Percentiles rank a stretch among this genome's conserved stretches.
Conservation (phyloP, 2,888 invertebrate species). For the Cheilosia soror region DNA sequence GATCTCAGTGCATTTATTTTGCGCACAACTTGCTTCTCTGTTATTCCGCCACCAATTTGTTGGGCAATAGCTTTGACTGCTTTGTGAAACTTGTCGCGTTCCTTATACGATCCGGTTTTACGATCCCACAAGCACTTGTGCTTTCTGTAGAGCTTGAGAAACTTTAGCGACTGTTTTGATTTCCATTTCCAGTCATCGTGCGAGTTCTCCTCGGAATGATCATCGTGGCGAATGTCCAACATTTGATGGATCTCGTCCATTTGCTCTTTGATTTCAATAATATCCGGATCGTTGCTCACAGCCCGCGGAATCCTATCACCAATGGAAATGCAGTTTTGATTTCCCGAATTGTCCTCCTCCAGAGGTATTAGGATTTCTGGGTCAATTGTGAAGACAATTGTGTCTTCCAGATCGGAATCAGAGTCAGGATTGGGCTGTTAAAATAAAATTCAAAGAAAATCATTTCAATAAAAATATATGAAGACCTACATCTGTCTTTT, state of each 20-base stretch:
- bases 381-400: slow-evolving; percentile 77
- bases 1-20: slow-evolving; percentile 62
- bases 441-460: slow-evolving; percentile 5
- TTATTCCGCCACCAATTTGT: slow-evolving; percentile 32
- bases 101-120: slow-evolving; percentile 24
- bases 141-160: slow-evolving; percentile 47
- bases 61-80: slow-evolving; percentile 43
- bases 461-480: neutral
- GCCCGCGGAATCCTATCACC: slow-evolving; percentile 14
- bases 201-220: neutral
- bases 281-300: slow-evolving; percentile 7
- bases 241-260: slow-evolving; percentile 70
- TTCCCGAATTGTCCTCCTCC: slow-evolving; percentile 70
- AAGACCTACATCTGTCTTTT: slow-evolving; percentile 49
- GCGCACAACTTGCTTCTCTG: slow-evolving; percentile 53
- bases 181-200: slow-evolving; percentile 48
- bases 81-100: slow-evolving; percentile 11
- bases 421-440: slow-evolving; percentile 69
- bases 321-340: slow-evolving; percentile 67
- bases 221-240: slow-evolving; percentile 41
- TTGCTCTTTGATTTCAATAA: slow-evolving; percentile 57
- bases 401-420: slow-evolving; percentile 77
- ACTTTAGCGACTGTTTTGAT: slow-evolving; percentile 40
- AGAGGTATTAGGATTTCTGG: slow-evolving; percentile 76
- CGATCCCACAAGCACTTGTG: slow-evolving; percentile 63